Percentiles rank a stretch among this genome's conserved stretches.
Evolutionary conservation across 2,888 invertebrate genomes (phyloP).

Genomic region (Drosophila mettleri): DNA sequence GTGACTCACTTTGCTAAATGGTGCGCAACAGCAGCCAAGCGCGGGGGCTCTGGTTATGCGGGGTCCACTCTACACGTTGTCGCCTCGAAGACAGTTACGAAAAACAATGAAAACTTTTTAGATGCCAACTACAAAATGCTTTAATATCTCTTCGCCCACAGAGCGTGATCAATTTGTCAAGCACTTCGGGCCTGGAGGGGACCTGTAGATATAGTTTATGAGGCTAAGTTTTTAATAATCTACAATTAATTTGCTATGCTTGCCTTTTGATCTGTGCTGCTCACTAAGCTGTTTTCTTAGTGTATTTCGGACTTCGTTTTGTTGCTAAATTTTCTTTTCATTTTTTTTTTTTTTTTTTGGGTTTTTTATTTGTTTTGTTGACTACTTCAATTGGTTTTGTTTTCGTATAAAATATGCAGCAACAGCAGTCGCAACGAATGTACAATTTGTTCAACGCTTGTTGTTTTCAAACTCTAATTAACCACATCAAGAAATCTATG

Average conservation of each 20-base stretch:
- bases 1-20: slow-evolving; percentile 81
- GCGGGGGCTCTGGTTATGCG: not conserved
- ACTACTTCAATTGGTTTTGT: slow-evolving; percentile 42
- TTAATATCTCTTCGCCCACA: slow-evolving; percentile 29
- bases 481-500: slow-evolving; percentile 77
- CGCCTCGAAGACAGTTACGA: slow-evolving; percentile 57
- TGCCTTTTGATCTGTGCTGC: too few relatives aligned
- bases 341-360: too few relatives aligned
- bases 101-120: slow-evolving; percentile 78
- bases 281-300: slow-evolving; percentile 6
- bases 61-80: slow-evolving; percentile 30
- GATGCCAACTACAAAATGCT: slow-evolving; percentile 61
- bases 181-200: slow-evolving; percentile 12
- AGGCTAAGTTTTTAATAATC: too few relatives aligned
- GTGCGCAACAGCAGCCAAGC: slow-evolving; percentile 58
- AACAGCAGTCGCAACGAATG: slow-evolving; percentile 68
- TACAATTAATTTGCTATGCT: too few relatives aligned
- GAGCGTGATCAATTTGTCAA: slow-evolving; percentile 39
- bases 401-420: slow-evolving; percentile 72
- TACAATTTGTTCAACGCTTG: slow-evolving; percentile 65
- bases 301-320: slow-evolving; percentile 53
- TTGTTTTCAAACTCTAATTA: slow-evolving; percentile 75
- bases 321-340: slow-evolving; percentile 14
- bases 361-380: too few relatives aligned
- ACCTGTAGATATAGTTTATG: too few relatives aligned